Evolutionary conservation across 2,113 vertebrate species (phyloP).

Genomic region (Willisornis vidua): DNA sequence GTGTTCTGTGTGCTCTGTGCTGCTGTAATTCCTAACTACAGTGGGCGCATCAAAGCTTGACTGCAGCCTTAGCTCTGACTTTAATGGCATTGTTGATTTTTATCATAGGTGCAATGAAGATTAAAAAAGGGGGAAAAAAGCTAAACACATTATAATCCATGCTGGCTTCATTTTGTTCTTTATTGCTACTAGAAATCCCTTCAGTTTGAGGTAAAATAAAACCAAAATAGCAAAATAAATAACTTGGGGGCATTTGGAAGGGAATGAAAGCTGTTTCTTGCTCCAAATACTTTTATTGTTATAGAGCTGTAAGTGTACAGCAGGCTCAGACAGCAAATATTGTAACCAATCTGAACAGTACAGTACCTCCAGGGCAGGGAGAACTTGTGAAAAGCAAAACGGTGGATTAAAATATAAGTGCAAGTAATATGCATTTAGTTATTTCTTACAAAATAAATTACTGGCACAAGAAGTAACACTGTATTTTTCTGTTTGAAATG

Average conservation of each 20-base stretch:
- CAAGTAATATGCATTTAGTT: constrained; percentile 48
- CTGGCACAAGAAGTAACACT: constrained; percentile 65
- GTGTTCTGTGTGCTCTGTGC: neutral
- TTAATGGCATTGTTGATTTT: constrained; percentile 12
- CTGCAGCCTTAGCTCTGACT: neutral
- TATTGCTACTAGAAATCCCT: constrained; percentile 27
- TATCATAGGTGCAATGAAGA: neutral
- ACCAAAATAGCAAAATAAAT: constrained; percentile 67
- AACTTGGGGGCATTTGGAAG: constrained; percentile 16
- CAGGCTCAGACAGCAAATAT: constrained; percentile 41
- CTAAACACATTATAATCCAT: neutral
- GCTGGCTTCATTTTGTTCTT: constrained; percentile 9
- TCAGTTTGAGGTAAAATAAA: constrained; percentile 35
- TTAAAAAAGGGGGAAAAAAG: neutral
- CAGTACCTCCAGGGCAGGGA: neutral
- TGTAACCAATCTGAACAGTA: neutral
- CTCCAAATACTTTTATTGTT: constrained; percentile 8
- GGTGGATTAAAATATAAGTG: neutral
- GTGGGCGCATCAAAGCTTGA: neutral
- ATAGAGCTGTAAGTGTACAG: neutral
- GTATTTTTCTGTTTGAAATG: constrained; percentile 71
- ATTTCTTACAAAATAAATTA: constrained; percentile 74
- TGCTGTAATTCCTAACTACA: neutral
- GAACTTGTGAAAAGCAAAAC: constrained; percentile 1
- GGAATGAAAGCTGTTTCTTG: constrained; percentile 44